Base-by-base conservation (phyloP, 2,888 invertebrate genomes). In the Ophioninae sp. region DNA sequence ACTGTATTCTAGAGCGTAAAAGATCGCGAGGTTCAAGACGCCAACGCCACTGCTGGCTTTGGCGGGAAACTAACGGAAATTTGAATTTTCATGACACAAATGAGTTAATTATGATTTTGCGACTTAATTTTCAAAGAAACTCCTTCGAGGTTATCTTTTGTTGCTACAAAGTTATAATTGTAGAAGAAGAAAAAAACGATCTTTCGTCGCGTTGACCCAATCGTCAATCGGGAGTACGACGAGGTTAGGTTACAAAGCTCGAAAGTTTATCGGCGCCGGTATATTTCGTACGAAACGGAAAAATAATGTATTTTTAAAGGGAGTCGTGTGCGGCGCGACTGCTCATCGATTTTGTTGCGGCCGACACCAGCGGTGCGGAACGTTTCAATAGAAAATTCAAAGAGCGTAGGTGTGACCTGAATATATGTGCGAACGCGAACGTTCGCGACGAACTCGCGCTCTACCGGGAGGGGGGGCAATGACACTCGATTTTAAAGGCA, bases 301-400 rank as follows among this genome's bases (percentile, higher is more conserved):
- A 51, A 51, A 51, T 51, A 51, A 10, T 51, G 51, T 51, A 51
- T 51, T 51, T 51, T 51, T 10, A 10, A 51, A 41, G 5, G 3
- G 5, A 51, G 13, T 13, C 51, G 17, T 13, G 13, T 13, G 51
- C 13, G 13, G 51, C 51, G 13, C 51, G 51, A 10, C 51, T 51
- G 13, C 51, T 51, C 51, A n/a, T 67, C n/a, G 39, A 39, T 67
- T 20, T 20, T 37, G 8, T 30, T n/a, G 8, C 39, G 9, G 2
- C n/a, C n/a, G 30, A 20, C 37, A 10, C 20, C 10, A 61, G 13
- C 41, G 17, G 6, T 41, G 13, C 8, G 44, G 17, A 73, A 65
- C 65, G 22, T 65, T 75, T 75, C 56, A n/a, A 75, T 75, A 65
- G 65, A 39, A 75, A 75, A 65, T 65, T 30, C 39, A 75, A 65